A percentile compares a stretch with the other conserved stretches of the same genome.
These are phyloP conservation scores for Byasa hedistus DNA, from an alignment of 2,888 invertebrate genomes.

Conservation along the genomic window DNA sequence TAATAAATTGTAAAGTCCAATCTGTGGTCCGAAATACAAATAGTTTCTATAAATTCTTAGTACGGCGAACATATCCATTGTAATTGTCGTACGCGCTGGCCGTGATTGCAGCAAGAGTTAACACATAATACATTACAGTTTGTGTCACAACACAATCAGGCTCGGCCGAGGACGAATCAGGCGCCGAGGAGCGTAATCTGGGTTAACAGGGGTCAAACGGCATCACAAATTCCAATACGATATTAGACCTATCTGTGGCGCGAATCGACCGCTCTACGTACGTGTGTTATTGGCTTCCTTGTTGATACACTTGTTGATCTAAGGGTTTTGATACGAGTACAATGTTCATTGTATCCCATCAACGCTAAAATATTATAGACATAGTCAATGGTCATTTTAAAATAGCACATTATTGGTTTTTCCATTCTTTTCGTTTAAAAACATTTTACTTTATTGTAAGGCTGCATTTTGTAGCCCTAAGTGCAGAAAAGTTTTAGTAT, in stretches of 20 bases:
- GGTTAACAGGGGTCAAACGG: constrained; percentile 88
- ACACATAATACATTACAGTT: constrained; percentile 81
- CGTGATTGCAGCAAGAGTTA: constrained; percentile 79
- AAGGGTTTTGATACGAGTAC: constrained; percentile 25
- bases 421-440: neutral
- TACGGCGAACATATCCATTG: constrained; percentile 72
- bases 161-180: constrained; percentile 77
- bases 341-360: constrained; percentile 3
- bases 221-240: constrained; percentile 85
- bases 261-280: constrained; percentile 73
- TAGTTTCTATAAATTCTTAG: constrained; percentile 64
- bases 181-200: constrained; percentile 83
- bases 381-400: neutral
- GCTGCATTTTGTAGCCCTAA: neutral
- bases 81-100: constrained; percentile 74
- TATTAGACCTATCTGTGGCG: constrained; percentile 80
- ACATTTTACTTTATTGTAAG: neutral
- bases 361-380: neutral
- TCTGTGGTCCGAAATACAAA: constrained; percentile 33
- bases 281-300: constrained; percentile 56
- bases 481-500: too few species aligned
- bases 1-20: neutral
- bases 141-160: constrained; percentile 81
- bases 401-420: neutral
- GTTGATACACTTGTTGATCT: constrained; percentile 44